These are phyloP conservation scores for Mus minutoides DNA, from an alignment of 2,797 vertebrate species.

Conservation along the genomic window DNA sequence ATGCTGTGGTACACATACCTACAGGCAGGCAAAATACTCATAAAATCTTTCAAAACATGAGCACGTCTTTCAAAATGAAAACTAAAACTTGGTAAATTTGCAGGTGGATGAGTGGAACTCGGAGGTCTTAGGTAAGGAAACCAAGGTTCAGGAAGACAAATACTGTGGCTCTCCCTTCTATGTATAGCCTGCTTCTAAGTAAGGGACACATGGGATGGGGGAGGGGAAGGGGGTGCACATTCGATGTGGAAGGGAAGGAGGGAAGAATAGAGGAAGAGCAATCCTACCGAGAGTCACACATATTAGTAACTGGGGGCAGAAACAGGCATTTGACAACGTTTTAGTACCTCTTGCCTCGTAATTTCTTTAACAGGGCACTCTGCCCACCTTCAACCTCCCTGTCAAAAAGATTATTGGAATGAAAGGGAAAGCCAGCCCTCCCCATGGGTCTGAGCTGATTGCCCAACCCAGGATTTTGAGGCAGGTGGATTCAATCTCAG, in stretches of 20 bases:
- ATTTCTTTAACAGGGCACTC: neutral
- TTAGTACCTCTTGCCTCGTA: neutral
- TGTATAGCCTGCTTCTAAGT: neutral
- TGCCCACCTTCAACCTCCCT: neutral
- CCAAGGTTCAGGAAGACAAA: neutral
- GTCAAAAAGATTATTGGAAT: neutral
- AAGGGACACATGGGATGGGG: accelerated
- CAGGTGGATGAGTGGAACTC: neutral
- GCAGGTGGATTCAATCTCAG: neutral
- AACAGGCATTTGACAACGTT: neutral
- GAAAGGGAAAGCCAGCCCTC: neutral
- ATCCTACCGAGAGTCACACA: neutral
- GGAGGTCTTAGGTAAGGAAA: neutral
- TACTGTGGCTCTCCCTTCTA: neutral
- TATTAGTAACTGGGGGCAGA: neutral
- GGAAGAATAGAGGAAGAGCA: neutral
- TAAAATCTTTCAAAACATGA: neutral
- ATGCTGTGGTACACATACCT: neutral
- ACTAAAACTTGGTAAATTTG: neutral
- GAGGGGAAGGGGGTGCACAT: accelerated
- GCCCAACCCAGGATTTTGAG: neutral
- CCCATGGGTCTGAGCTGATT: neutral
- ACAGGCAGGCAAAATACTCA: neutral
- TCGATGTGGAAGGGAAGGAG: neutral
- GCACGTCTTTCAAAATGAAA: neutral